Conservation (phyloP, 2,113 vertebrate genomes). For the Pontoporia blainvillei region DNA sequence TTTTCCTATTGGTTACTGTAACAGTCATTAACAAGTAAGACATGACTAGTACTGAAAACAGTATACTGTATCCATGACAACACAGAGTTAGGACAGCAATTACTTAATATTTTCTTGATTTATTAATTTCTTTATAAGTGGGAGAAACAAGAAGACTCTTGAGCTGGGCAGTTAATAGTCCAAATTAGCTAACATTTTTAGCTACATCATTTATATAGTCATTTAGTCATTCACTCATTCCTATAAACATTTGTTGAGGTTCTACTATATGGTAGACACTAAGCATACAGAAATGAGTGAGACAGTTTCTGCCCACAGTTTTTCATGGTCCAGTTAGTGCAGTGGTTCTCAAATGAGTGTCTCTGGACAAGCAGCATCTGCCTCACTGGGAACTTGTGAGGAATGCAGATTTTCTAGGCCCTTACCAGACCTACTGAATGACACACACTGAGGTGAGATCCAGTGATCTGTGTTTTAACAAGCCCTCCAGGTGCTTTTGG, state of each 20-base stretch:
- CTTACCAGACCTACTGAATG: not conserved
- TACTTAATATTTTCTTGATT: slow-evolving; percentile 75
- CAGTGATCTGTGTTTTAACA: not conserved
- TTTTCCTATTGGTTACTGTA: slow-evolving; percentile 75
- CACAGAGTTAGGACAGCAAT: slow-evolving; percentile 68
- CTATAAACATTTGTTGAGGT: slow-evolving; percentile 35
- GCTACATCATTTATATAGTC: not conserved
- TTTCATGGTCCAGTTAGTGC: not conserved
- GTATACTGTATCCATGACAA: slow-evolving; percentile 74
- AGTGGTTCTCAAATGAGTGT: not conserved
- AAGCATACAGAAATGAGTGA: not conserved
- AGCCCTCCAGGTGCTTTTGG: not conserved
- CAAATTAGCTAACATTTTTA: slow-evolving; percentile 40
- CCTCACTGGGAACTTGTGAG: not conserved
- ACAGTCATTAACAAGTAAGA: slow-evolving; percentile 73
- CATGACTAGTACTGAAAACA: slow-evolving; percentile 65
- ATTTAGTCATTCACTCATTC: slow-evolving; percentile 4
- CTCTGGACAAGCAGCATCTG: not conserved
- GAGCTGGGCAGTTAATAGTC: slow-evolving; percentile 40
- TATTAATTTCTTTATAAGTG: slow-evolving; percentile 69
- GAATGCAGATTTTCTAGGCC: not conserved
- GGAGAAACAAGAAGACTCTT: slow-evolving; percentile 53
- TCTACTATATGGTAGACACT: not conserved
- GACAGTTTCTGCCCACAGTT: not conserved
- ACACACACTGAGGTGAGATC: not conserved